Percentiles rank a stretch among this genome's conserved stretches.
These are phyloP conservation scores for Myiagra hebetior DNA, from an alignment of 2,113 vertebrate genomes.

Conservation along the genomic window DNA sequence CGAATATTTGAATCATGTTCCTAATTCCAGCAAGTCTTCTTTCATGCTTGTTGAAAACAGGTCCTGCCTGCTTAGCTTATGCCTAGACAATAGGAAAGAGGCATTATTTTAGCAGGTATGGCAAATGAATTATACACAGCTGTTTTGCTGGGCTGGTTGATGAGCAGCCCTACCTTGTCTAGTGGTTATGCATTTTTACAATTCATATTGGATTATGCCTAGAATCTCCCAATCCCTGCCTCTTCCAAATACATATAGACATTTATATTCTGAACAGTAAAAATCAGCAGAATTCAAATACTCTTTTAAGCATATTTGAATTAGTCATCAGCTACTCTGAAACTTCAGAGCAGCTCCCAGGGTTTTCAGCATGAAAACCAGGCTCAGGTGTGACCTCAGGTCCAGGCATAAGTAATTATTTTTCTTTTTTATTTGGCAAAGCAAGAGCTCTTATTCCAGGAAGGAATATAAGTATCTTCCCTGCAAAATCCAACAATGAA, in stretches of 20 bases:
- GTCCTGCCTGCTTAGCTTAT: background rate
- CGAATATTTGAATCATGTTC: background rate
- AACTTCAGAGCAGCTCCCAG: background rate
- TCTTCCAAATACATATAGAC: background rate
- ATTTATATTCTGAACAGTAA: background rate
- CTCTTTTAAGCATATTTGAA: background rate
- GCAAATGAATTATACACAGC: background rate
- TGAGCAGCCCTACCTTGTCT: background rate
- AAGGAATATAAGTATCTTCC: background rate
- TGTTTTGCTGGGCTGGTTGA: background rate
- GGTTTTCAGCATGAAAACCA: background rate
- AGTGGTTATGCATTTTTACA: background rate
- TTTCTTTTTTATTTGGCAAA: background rate
- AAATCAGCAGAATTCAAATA: background rate
- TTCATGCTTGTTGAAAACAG: background rate
- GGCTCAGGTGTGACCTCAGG: background rate
- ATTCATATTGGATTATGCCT: background rate
- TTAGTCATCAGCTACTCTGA: background rate
- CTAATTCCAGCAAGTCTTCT: background rate
- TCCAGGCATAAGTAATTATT: background rate
- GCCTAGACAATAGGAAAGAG: background rate
- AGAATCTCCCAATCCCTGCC: background rate
- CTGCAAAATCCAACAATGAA: background rate
- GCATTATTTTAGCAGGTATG: background rate
- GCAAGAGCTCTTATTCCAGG: background rate